A percentile compares a stretch with the other conserved stretches of the same genome.
phyloP scores from a whole-genome alignment of 2,888 invertebrate species.

The Acanthococcus lagerstroemiae region DNA sequence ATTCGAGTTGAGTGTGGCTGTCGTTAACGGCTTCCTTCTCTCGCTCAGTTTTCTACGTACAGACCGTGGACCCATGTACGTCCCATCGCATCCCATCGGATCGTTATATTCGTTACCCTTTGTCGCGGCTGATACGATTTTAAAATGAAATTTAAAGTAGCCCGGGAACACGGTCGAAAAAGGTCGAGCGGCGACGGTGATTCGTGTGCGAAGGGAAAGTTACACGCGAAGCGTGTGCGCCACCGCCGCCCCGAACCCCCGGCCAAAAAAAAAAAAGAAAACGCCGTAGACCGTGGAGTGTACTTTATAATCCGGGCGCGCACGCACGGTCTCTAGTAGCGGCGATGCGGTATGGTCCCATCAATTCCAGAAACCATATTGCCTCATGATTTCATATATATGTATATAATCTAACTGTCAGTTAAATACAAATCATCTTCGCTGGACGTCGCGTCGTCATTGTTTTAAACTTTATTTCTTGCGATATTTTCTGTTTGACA shows the following conservation, averaged over 20 bases:
- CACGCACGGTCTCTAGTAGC: background rate
- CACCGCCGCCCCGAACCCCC: background rate
- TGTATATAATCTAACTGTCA: conserved; percentile 22
- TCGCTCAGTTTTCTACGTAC: no score
- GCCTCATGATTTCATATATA: conserved; percentile 26
- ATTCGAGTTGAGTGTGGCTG: no score
- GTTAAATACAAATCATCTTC: no score
- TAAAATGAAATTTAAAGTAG: conserved; percentile 7
- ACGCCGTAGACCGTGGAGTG: background rate
- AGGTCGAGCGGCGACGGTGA: background rate
- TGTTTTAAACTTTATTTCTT: conserved; percentile 21
- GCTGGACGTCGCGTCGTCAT: no score
- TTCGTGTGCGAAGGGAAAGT: background rate
- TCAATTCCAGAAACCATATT: conserved; percentile 25
- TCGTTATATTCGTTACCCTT: no score
- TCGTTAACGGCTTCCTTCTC: no score
- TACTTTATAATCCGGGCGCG: conserved; percentile 9
- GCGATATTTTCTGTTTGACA: conserved; percentile 4
- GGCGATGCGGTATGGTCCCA: background rate
- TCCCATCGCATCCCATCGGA: no score
- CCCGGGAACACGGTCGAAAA: background rate
- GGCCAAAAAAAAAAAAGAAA: conserved; percentile 2
- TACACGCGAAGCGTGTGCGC: background rate
- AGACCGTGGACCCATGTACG: no score
- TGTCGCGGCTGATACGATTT: no score